Evolutionary conservation across 1,140 invertebrate species (phyloP).

Genomic region (Piezodorus guildinii): DNA sequence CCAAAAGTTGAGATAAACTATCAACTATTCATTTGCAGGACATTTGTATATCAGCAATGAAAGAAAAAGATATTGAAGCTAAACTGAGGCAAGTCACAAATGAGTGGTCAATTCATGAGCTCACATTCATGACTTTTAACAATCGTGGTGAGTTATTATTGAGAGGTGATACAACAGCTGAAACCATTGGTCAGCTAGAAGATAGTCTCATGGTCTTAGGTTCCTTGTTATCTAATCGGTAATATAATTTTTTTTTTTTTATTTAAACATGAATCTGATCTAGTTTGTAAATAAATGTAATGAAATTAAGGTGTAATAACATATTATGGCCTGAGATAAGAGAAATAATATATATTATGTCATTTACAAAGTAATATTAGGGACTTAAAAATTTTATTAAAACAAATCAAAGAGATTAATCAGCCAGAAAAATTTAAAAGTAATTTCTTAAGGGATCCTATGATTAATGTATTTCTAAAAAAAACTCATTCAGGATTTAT

Average conservation of each 20-base stretch:
- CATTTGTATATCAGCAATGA: conserved; percentile 95
- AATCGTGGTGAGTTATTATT: conserved; percentile 85
- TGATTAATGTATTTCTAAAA: no score
- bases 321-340: no score
- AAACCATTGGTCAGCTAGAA: conserved; percentile 87
- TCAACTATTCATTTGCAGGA: conserved; percentile 42
- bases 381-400: no score
- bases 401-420: no score
- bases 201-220: conserved; percentile 93
- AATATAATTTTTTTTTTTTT: conserved; percentile 14
- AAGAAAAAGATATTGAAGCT: conserved; percentile 95
- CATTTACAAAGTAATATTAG: no score
- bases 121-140: conserved; percentile 91
- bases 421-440: no score
- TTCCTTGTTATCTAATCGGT: conserved; percentile 81
- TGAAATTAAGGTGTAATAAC: no score
- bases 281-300: no score
- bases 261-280: no score
- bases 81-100: conserved; percentile 88
- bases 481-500: no score
- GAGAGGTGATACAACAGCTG: conserved; percentile 85
- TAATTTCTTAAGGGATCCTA: no score
- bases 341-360: no score
- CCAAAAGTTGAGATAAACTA: conserved; percentile 63
- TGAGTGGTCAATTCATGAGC: conserved; percentile 86